phyloP scores from a whole-genome alignment of 1,140 invertebrate genomes.

The Saccostrea echinata region DNA sequence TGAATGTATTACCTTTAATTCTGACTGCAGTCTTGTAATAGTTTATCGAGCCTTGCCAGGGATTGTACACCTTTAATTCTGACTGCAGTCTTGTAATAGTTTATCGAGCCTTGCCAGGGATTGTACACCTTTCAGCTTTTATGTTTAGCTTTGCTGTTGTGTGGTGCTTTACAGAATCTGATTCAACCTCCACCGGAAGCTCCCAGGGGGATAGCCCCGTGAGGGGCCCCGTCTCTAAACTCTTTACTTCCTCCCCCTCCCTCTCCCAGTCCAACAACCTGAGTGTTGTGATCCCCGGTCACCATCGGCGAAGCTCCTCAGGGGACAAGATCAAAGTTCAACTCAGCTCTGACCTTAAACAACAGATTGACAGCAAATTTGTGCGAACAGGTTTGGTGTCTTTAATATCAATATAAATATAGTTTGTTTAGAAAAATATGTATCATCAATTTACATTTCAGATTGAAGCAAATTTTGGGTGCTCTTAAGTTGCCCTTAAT shows the following conservation, averaged over 20 bases:
- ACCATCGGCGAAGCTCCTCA: constrained; percentile 74
- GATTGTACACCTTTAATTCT: neutral
- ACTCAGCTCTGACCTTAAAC: constrained; percentile 74
- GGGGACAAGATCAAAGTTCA: constrained; percentile 76
- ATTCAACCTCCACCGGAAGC: constrained; percentile 58
- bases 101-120: neutral
- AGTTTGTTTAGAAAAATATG: neutral
- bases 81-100: too few species aligned
- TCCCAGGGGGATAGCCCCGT: constrained; percentile 46
- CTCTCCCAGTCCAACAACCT: constrained; percentile 58
- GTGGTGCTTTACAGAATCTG: constrained; percentile 62
- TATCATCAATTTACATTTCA: too few species aligned
- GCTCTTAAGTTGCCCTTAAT: too few species aligned
- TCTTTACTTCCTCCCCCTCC: constrained; percentile 70
- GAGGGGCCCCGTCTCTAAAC: constrained; percentile 57
- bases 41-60: neutral
- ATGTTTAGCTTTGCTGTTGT: constrained; percentile 24
- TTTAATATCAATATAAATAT: neutral
- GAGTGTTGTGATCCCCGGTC: constrained; percentile 52
- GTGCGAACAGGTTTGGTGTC: constrained; percentile 68
- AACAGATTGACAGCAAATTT: constrained; percentile 67
- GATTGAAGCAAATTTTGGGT: too few species aligned
- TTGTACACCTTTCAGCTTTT: neutral
- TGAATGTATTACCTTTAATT: neutral
- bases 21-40: too few species aligned